Evolutionary conservation across 2,888 invertebrate species (phyloP), one percentile per base, ranked within the genome.

Genomic region (Hemaris fuciformis): DNA sequence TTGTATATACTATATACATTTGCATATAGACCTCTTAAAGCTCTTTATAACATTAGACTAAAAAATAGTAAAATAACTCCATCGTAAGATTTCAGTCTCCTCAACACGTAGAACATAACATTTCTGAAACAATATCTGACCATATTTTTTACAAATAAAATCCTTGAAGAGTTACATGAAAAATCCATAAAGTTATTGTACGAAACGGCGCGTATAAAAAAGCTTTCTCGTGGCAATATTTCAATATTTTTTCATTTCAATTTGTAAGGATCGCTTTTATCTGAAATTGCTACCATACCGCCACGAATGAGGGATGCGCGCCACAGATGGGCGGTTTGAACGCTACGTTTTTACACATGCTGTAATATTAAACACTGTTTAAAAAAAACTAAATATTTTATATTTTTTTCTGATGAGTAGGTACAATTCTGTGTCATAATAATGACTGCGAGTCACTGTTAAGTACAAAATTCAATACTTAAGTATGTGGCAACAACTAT

Each of bases 281-380:
- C 91, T 91, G 87, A 86, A 64, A 91, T 91, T 91, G 91, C 91
- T 91, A 91, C 91, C 91, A 91, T 82, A 76, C 89, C 81, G 76
- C 78, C 66, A 67, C 69, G 66, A 77, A 69, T 69, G 77, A 80
- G 81, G 79, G 80, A 76, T 72, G 83, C 62, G 46, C 41, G 18
- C 10, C 62, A 48, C 66, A 81, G 66, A 81, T 81, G 64, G 38
- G 74, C 81, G 79, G 58, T 65, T 64, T 2, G 61, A 59, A 69
- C 68, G 69, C 63, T 2, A 53, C 67, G 64, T 62, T 63, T 66
- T 38, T 10, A 15, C 23, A 43, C 56, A 53, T 13, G 6, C 1
- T 1, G 10, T 13, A 57, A 45, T 31, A 56, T 57, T 22, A 0
- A 22, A 56, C 20, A 61, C 59, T 53, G 4, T 13, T n/a, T n/a